Evolutionary conservation across 2,888 invertebrate genomes (phyloP), one percentile per base, ranked within the genome.

Genomic region (Tinea trinotella): DNA sequence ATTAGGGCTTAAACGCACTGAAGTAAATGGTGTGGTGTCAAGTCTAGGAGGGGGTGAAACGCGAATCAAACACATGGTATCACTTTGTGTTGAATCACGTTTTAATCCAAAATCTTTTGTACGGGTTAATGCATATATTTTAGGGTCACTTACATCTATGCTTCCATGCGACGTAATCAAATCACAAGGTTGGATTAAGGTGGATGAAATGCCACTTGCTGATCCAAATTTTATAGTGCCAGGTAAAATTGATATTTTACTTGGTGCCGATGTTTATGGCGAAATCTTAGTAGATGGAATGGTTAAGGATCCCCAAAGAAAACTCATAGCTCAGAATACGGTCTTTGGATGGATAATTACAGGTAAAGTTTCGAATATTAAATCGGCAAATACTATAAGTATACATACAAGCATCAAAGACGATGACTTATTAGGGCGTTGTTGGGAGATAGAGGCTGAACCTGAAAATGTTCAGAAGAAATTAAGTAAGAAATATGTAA

Each of bases 271-370:
- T 1, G 54, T 56, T 1, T 59, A 46, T 46, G 17, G 46, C 10
- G 15, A 46, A 46, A 15, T 46, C 9, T 19, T 46, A 17, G 3
- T 17, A 46, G 46, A 46, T 4, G 46, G 46, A 3, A 15, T 46
- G n/a, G 15, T 46, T 3, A 35, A n/a, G n/a, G 35, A 12, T 35
- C 35, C 35, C 10, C 35, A 9, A 35, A 4, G 6, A 35, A n/a
- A 4, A 7, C 3, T 35, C 1, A 44, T 5, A 53, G 56, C 7
- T 3, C 59, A 59, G 49, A 59, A 61, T 12, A 62, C 62, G 10
- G 17, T 30, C 6, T 55, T 62, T 19, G 60, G 62, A 1, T 62
- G 62, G 62, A 54, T 62, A 22, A 12, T 62, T 6, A 61, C 60
- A 7, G 60, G 63, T 5, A 3, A 22, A 22, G 22, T 22, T 5